phyloP scores from a whole-genome alignment of 2,113 vertebrate genomes.

The Budorcas taxicolor region DNA sequence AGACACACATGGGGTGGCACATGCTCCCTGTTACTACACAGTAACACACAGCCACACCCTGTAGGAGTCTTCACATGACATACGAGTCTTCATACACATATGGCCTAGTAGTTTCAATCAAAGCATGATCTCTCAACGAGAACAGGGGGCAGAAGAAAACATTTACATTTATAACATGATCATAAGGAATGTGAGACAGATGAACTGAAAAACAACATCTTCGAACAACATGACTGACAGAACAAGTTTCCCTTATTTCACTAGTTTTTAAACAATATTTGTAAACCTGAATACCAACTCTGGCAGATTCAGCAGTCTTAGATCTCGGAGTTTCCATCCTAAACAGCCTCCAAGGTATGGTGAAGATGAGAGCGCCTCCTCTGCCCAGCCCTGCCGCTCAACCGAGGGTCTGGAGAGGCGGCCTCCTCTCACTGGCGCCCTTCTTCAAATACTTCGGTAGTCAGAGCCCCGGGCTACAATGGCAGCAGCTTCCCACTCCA shows the following conservation, averaged over 20 bases:
- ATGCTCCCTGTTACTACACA: background rate
- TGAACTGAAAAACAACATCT: background rate
- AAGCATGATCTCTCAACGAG: background rate
- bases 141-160: background rate
- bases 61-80: background rate
- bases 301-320: background rate
- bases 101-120: background rate
- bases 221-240: background rate
- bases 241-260: background rate
- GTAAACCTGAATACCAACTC: background rate
- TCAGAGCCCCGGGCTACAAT: constrained; percentile 78
- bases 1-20: background rate
- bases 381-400: fast-evolving
- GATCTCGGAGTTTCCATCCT: background rate
- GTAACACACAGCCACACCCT: background rate
- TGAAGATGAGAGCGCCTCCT: background rate
- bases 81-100: background rate
- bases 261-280: background rate
- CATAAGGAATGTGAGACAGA: background rate
- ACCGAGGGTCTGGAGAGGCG: fast-evolving
- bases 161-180: background rate
- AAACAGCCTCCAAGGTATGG: fast-evolving
- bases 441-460: constrained; percentile 89
- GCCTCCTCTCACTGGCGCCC: fast-evolving
- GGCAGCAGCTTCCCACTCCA: constrained; percentile 83